Percentiles rank a stretch among this genome's conserved stretches.
These are phyloP conservation scores for Pollenia griseotomentosa DNA, from an alignment of 2,888 invertebrate species.

Conservation along the genomic window DNA sequence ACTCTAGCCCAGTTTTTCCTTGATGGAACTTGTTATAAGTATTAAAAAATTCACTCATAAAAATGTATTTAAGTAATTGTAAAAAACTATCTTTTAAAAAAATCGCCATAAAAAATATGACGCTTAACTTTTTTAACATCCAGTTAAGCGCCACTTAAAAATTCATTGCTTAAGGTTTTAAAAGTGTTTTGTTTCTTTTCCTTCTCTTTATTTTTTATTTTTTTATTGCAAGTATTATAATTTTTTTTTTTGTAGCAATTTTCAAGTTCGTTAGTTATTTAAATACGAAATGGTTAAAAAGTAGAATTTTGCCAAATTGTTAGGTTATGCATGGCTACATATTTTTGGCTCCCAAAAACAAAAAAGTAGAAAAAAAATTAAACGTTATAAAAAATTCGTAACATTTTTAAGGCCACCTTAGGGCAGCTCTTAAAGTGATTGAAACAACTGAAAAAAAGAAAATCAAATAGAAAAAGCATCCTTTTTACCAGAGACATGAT, in stretches of 20 bases:
- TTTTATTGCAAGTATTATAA: conserved; percentile 28
- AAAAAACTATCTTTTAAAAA: background rate
- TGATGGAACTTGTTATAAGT: background rate
- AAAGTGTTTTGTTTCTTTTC: conserved; percentile 48
- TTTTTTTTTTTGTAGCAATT: conserved; percentile 64
- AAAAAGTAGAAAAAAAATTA: background rate
- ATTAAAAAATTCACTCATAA: background rate
- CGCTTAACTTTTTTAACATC: conserved; percentile 24
- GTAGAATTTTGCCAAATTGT: conserved; percentile 68
- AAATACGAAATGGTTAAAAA: conserved; percentile 59
- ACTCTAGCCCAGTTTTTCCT: too few species aligned
- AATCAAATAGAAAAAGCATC: conserved; percentile 26
- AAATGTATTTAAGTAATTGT: background rate
- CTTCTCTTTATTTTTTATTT: background rate
- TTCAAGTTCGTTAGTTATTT: conserved; percentile 71
- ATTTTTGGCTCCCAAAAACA: conserved; percentile 53
- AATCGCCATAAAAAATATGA: conserved; percentile 13
- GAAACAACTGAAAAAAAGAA: conserved; percentile 41
- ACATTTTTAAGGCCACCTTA: conserved; percentile 73
- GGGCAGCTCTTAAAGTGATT: conserved; percentile 70
- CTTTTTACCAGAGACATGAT: conserved; percentile 63
- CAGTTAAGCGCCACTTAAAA: conserved; percentile 68
- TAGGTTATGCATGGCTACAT: conserved; percentile 69
- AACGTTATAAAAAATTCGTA: conserved; percentile 31
- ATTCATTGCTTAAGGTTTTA: conserved; percentile 59